These are phyloP conservation scores for Lithophane leautieri DNA, from an alignment of 2,888 invertebrate species.

Conservation along the genomic window DNA sequence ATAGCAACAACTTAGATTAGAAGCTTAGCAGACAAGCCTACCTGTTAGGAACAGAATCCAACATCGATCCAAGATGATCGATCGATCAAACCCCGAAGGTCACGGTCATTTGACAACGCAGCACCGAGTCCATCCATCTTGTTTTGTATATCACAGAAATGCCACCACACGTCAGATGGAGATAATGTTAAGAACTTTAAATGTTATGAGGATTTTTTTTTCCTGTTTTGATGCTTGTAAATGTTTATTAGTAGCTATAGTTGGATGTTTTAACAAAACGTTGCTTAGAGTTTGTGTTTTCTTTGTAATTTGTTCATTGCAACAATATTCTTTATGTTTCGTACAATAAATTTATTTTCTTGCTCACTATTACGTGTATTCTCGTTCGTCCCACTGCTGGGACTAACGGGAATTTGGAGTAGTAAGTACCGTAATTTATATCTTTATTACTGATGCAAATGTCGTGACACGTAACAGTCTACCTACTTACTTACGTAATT, in stretches of 20 bases:
- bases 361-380: background rate
- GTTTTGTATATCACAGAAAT: conserved; percentile 41
- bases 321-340: background rate
- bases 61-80: conserved; percentile 37
- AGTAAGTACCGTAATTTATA: background rate
- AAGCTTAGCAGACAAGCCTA: conserved; percentile 2
- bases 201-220: conserved; percentile 17
- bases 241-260: conserved; percentile 3
- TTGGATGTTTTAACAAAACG: background rate
- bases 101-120: conserved; percentile 63
- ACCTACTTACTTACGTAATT: background rate
- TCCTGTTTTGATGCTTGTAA: conserved; percentile 9
- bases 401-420: no score
- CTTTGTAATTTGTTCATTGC: background rate
- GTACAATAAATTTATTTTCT: background rate
- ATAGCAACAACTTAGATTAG: conserved; percentile 3
- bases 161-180: conserved; percentile 46
- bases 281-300: background rate
- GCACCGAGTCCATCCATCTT: conserved; percentile 58
- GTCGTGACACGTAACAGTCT: background rate
- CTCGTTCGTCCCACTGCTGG: no score
- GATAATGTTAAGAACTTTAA: conserved; percentile 33
- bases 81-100: conserved; percentile 69
- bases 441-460: background rate
- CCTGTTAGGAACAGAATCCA: conserved; percentile 11